A percentile compares a stretch with the other conserved stretches of the same genome.
Evolutionary conservation across 2,888 invertebrate genomes (phyloP).

Genomic region (Scaptomyza caliginosa): DNA sequence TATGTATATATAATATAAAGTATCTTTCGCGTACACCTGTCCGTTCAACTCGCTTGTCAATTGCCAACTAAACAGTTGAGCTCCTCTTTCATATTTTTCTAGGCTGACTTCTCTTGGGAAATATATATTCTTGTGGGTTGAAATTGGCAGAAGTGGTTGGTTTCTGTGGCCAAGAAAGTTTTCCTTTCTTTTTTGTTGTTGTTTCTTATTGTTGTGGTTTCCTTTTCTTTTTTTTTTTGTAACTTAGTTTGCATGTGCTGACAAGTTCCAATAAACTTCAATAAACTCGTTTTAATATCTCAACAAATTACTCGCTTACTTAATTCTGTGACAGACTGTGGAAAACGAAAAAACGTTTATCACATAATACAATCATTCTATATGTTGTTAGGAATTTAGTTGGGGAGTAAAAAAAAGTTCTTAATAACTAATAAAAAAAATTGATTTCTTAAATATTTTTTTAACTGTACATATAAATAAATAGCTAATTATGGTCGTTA

Average conservation of each 20-base stretch:
- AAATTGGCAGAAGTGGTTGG: constrained; percentile 5
- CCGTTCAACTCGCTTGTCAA: constrained; percentile 44
- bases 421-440: too few relatives aligned
- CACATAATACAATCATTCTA: too few relatives aligned
- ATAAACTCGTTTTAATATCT: constrained; percentile 73
- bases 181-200: constrained; percentile 22
- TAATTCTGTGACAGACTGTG: constrained; percentile 11
- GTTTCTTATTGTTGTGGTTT: constrained; percentile 29
- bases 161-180: constrained; percentile 15
- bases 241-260: constrained; percentile 69
- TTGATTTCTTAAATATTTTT: neutral
- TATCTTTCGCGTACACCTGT: constrained; percentile 9
- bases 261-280: constrained; percentile 77
- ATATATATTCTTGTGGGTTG: constrained; percentile 1
- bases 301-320: constrained; percentile 42
- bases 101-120: constrained; percentile 15
- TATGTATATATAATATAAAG: neutral
- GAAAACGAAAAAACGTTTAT: too few relatives aligned
- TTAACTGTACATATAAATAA: neutral
- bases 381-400: too few relatives aligned
- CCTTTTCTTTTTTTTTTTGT: constrained; percentile 29
- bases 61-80: constrained; percentile 56
- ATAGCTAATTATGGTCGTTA: constrained; percentile 42
- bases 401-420: too few relatives aligned
- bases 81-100: constrained; percentile 42